Conservation (phyloP, 2,113 vertebrate species). For the Fregetta grallaria region DNA sequence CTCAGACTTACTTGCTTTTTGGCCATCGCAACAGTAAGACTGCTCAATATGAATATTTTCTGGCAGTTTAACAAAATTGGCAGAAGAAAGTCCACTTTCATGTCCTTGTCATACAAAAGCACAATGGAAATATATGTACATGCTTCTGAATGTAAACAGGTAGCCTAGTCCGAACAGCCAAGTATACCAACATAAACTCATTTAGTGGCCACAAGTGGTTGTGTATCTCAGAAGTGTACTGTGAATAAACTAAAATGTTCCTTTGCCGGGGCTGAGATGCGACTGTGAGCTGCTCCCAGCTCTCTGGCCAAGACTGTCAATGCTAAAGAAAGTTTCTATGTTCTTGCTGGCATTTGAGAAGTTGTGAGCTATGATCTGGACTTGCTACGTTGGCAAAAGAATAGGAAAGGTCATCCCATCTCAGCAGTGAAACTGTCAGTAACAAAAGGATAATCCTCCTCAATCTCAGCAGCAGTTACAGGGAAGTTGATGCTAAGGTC, state of each 20-base stretch:
- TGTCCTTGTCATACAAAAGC: neutral
- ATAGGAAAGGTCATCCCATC: conserved; percentile 7
- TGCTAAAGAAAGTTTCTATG: neutral
- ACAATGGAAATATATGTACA: neutral
- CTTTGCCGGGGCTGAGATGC: neutral
- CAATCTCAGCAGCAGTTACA: neutral
- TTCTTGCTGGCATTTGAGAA: conserved; percentile 41
- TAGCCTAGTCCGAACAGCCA: neutral
- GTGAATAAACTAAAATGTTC: neutral
- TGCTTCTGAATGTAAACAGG: neutral
- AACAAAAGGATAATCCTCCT: conserved; percentile 36
- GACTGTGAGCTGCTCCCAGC: neutral
- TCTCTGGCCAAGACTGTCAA: neutral
- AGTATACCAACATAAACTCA: neutral
- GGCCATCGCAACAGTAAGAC: neutral
- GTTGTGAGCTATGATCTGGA: conserved; percentile 17
- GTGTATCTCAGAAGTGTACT: neutral
- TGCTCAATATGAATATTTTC: neutral
- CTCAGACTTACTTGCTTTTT: neutral
- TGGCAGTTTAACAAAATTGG: neutral
- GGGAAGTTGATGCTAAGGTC: conserved; percentile 21
- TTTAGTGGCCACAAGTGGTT: neutral
- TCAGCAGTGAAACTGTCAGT: conserved; percentile 35
- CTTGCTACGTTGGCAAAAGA: neutral
- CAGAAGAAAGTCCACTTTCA: neutral